phyloP scores from a whole-genome alignment of 1,140 invertebrate species.

The Drosophila obscura region DNA sequence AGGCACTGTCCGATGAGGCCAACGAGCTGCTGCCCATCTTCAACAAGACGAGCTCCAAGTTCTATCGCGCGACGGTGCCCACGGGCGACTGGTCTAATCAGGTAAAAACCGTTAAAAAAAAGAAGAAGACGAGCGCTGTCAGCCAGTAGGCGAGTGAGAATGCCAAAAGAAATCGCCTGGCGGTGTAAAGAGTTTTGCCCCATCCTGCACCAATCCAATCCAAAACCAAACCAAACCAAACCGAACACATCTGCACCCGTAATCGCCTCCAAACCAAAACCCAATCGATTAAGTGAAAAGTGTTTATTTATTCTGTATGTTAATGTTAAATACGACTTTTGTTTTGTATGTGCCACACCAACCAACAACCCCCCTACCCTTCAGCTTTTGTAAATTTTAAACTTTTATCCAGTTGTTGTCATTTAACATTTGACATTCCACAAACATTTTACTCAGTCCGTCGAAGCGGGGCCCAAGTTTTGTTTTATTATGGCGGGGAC shows the following conservation, averaged over 20 bases:
- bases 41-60: constrained; percentile 96
- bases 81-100: constrained; percentile 93
- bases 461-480: constrained; percentile 21
- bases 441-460: constrained; percentile 28
- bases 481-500: constrained; percentile 22
- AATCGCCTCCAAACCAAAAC: constrained; percentile 11
- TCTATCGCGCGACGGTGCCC: constrained; percentile 92
- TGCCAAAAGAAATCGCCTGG: constrained; percentile 28
- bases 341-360: constrained; percentile 37
- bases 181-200: constrained; percentile 52
- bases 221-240: constrained; percentile 27
- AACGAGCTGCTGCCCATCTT: constrained; percentile 98
- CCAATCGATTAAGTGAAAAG: constrained; percentile 43
- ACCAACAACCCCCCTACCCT: background rate
- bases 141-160: constrained; percentile 50
- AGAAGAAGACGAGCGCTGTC: constrained; percentile 75
- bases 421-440: constrained; percentile 74
- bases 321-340: constrained; percentile 39
- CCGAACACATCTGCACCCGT: constrained; percentile 13
- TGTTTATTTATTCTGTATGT: constrained; percentile 51
- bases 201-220: constrained; percentile 25
- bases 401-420: constrained; percentile 29
- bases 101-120: constrained; percentile 83
- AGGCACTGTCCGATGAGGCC: constrained; percentile 97
- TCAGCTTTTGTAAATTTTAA: constrained; percentile 19